Conservation (phyloP, 2,797 vertebrate species). For the Amblyraja radiata region DNA sequence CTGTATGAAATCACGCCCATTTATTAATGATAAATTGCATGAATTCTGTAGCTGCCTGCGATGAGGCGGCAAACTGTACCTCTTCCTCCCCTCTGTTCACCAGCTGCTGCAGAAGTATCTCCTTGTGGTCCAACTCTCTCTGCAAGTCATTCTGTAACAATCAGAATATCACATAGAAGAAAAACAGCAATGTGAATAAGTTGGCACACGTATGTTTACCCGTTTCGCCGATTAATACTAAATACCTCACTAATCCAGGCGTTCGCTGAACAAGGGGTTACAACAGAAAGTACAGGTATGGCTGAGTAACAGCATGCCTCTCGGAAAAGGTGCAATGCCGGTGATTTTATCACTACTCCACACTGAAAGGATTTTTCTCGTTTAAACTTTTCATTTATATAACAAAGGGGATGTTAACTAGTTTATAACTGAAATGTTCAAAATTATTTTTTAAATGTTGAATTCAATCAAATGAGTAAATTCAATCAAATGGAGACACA, state of each 20-base stretch:
- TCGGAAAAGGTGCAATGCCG: background rate
- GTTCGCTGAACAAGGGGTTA: background rate
- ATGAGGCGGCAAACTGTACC: constrained; percentile 52
- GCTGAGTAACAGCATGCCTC: background rate
- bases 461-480: constrained; percentile 5
- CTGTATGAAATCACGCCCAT: background rate
- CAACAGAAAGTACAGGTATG: background rate
- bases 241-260: background rate
- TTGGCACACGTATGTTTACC: no score
- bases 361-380: background rate
- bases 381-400: background rate
- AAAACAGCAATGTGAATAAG: background rate
- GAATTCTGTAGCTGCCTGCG: background rate
- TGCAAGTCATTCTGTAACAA: constrained; percentile 69
- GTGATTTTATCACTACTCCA: background rate
- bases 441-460: background rate
- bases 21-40: no score
- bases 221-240: no score
- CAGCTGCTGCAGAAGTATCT: constrained; percentile 67
- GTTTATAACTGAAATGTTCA: background rate
- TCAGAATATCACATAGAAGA: constrained; percentile 11
- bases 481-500: background rate
- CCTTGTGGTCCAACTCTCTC: constrained; percentile 74
- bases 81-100: constrained; percentile 69
- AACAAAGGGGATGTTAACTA: background rate